Percentiles rank a stretch among this genome's conserved stretches.
Conservation (phyloP, 37 sponge, comb jelly and placozoan species). For the Mnemiopsis leidyi region DNA sequence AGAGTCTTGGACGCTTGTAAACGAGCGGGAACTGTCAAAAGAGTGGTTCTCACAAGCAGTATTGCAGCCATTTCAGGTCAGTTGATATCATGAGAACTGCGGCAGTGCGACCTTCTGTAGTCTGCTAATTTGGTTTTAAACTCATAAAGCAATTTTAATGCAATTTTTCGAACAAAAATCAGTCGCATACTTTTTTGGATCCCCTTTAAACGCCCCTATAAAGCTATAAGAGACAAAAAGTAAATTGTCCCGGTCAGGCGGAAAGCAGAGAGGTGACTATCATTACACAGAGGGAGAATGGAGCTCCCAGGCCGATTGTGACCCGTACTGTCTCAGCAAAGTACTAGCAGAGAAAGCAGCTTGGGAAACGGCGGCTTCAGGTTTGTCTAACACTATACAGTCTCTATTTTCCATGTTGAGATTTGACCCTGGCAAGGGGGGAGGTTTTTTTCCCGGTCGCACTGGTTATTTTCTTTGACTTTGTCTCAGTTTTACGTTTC, state of each 20-base stretch:
- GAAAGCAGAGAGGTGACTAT: constrained; percentile 44
- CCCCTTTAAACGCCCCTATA: too few relatives aligned
- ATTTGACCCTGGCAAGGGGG: too few relatives aligned
- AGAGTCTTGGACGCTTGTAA: constrained; percentile 85
- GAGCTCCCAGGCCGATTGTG: constrained; percentile 66
- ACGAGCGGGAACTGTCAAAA: constrained; percentile 76
- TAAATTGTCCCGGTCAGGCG: background rate
- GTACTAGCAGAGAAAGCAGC: constrained; percentile 80
- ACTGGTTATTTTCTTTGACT: too few relatives aligned
- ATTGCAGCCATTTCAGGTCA: constrained; percentile 76
- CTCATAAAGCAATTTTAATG: too few relatives aligned
- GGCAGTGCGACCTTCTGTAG: too few relatives aligned
- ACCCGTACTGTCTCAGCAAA: constrained; percentile 82
- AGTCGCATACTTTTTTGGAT: too few relatives aligned
- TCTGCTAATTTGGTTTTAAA: too few relatives aligned
- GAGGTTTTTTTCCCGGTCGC: too few relatives aligned
- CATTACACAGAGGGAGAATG: constrained; percentile 84
- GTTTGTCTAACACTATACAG: background rate
- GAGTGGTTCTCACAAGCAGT: constrained; percentile 88
- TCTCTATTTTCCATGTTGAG: too few relatives aligned
- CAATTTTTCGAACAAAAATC: too few relatives aligned
- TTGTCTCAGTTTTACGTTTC: too few relatives aligned
- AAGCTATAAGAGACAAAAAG: background rate
- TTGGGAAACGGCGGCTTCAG: constrained; percentile 75
- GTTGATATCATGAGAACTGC: too few relatives aligned